These are phyloP conservation scores for Dolichopus griseipennis DNA, from an alignment of 2,888 invertebrate genomes.

Conservation along the genomic window DNA sequence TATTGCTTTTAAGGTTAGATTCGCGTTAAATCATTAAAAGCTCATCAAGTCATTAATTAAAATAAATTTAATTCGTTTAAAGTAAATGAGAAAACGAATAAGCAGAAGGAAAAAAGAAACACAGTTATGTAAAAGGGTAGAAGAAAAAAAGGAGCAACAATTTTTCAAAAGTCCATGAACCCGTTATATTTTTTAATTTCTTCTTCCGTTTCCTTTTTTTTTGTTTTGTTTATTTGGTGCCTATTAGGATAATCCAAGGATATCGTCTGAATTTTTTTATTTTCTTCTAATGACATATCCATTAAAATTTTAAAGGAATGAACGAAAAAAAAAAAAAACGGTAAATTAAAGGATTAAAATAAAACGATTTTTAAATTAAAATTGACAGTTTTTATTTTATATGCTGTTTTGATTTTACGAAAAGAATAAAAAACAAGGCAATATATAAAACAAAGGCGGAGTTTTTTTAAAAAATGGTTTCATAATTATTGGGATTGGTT, in stretches of 20 bases:
- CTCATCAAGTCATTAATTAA: conserved; percentile 4
- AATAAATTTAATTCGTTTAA: background rate
- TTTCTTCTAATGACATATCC: background rate
- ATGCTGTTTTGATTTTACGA: too few species aligned
- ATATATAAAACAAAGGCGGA: too few species aligned
- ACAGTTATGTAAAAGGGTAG: background rate
- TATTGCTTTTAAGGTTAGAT: background rate
- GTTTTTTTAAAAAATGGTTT: too few species aligned
- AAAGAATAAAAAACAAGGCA: too few species aligned
- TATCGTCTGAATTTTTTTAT: background rate
- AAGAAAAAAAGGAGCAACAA: background rate
- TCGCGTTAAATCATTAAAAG: background rate
- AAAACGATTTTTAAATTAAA: background rate
- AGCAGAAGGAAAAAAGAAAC: background rate
- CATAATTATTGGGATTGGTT: too few species aligned
- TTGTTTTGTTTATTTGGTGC: background rate
- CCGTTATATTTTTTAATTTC: background rate
- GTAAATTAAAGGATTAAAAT: background rate
- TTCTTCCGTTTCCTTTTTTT: too few species aligned
- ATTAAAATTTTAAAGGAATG: background rate
- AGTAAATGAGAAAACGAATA: background rate
- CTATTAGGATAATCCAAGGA: background rate
- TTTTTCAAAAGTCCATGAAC: background rate
- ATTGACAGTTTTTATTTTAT: background rate
- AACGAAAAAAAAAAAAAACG: background rate